Evolutionary conservation across 2,797 vertebrate species (phyloP).

Genomic region (Masticophis lateralis): DNA sequence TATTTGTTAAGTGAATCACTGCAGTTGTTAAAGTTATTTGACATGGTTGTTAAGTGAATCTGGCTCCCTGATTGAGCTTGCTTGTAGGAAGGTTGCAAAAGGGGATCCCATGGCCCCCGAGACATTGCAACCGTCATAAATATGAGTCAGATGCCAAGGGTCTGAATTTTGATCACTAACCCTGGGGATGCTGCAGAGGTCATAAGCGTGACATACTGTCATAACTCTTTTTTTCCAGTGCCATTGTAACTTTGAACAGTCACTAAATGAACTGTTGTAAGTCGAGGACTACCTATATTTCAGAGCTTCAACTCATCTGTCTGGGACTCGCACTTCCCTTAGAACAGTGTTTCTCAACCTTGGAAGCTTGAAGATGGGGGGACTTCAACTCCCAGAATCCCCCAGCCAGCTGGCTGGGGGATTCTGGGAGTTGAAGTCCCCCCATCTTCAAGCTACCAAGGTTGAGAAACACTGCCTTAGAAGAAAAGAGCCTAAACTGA

Average conservation of each 20-base stretch:
- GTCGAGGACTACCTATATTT: background rate
- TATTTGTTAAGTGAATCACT: no score
- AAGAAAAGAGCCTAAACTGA: background rate
- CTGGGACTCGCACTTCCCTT: background rate
- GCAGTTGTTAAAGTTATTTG: background rate
- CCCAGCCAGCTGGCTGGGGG: no score
- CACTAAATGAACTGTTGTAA: background rate
- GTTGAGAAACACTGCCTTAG: background rate
- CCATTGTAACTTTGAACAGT: background rate
- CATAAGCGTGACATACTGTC: no score
- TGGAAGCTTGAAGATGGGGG: no score
- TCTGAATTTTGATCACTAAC: background rate
- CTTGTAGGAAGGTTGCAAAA: background rate
- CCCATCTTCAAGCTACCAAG: no score
- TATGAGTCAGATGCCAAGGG: background rate
- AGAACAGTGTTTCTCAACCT: background rate
- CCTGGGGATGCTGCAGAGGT: background rate
- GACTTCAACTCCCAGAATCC: no score
- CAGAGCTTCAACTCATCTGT: background rate
- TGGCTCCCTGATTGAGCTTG: background rate
- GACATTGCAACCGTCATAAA: background rate
- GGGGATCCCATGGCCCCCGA: background rate
- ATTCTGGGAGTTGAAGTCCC: no score
- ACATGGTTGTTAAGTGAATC: background rate
- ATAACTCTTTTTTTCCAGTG: background rate